Evolutionary conservation across 35 echinoderm and acorn worm genomes (phyloP).

Genomic region (Heliocidaris erythrogramma): DNA sequence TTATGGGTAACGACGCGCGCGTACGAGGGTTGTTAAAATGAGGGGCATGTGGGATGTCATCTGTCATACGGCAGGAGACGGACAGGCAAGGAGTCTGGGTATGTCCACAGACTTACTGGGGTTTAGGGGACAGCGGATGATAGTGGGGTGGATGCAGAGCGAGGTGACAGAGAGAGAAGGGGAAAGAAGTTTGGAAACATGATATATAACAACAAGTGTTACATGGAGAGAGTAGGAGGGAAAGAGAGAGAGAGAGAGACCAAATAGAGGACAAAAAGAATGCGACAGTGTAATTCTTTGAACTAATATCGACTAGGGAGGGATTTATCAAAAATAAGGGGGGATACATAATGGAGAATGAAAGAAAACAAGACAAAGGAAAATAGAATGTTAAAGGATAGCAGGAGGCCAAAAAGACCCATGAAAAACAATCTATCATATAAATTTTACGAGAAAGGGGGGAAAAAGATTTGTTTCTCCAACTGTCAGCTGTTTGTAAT

Average conservation of each 20-base stretch:
- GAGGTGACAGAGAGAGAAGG: not conserved
- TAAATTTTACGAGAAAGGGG: not conserved
- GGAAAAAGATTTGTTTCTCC: not conserved
- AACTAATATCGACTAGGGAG: too few relatives aligned
- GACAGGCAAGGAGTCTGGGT: not conserved
- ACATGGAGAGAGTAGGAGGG: too few relatives aligned
- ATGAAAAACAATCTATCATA: not conserved
- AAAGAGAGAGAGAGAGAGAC: too few relatives aligned
- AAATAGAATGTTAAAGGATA: not conserved
- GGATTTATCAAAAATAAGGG: not conserved
- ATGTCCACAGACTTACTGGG: not conserved
- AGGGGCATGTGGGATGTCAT: not conserved
- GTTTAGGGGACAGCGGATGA: not conserved
- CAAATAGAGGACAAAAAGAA: too few relatives aligned
- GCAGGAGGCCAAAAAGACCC: not conserved
- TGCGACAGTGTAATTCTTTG: too few relatives aligned
- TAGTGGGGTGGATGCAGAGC: not conserved
- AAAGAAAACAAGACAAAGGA: too few relatives aligned
- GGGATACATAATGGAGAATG: not conserved
- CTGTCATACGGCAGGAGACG: not conserved
- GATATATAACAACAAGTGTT: too few relatives aligned
- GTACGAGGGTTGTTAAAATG: not conserved
- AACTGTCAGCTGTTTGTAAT: not conserved
- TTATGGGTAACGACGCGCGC: not conserved
- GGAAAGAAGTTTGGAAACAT: not conserved